Base-by-base conservation (phyloP, 2,888 invertebrate species). In the Carpatolechia fugitivella region DNA sequence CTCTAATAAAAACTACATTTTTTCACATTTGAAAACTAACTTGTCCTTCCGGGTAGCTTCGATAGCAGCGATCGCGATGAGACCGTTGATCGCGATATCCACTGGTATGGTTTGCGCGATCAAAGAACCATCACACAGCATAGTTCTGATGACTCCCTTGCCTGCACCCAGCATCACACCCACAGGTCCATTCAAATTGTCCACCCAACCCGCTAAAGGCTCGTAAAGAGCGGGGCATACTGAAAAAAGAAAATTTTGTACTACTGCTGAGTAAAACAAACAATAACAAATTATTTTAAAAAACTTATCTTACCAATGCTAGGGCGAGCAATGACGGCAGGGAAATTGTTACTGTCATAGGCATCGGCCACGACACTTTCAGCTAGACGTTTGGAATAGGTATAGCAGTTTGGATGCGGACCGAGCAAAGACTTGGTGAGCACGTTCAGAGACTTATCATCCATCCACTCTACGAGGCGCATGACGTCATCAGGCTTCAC, bases 401-500 rank as follows among this genome's bases (percentile, higher is more conserved):
- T 98, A 84, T 99, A 99, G 6, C 98, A 96, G 82, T 99, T 99
- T 0, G 98, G 98, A 78, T 98, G 97, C 0, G 93, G 93, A 4
- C 92, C 91, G 36, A 96, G 84, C 13, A 96, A 80, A 3, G 92
- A 92, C 0, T 94, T 93, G 0, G 95, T 94, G 4, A 95, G 89
- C 18, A 91, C 77, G 18, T 92, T 90, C 36, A 96, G 68, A 18
- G 93, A 92, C 51, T 92, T 92, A 10, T 93, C 92, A 60, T 94
- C 92, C 82, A 96, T 86, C 94, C 95, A 95, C 68, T 94, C 91
- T 5, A 93, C 91, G 56, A 95, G 78, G 48, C 92, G 91, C 76
- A 96, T 94, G 8, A 96, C 88, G 61, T 95, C 93, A 33, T 93
- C 87, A 0, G 96, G 95, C 58, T 94, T 92, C 51, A 92, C 93